Conservation (phyloP, 2,113 vertebrate species). For the Acanthisitta chloris region DNA sequence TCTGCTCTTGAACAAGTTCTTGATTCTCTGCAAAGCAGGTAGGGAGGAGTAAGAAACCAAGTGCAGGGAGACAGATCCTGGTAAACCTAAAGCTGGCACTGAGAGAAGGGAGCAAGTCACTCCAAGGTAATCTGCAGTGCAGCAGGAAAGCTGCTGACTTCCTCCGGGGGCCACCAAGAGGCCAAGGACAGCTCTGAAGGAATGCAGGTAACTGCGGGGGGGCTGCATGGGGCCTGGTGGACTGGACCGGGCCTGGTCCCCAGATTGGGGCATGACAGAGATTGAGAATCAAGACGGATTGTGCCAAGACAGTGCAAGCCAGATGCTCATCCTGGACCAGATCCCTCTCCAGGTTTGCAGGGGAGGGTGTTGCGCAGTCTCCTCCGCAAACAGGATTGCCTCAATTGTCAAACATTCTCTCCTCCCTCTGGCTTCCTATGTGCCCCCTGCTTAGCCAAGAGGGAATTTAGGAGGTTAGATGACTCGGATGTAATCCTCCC, state of each 20-base stretch:
- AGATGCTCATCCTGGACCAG: not conserved
- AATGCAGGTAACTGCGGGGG: not conserved
- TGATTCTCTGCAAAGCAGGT: not conserved
- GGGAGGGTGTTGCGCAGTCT: not conserved
- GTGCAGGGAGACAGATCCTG: not conserved
- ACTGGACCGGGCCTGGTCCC: not conserved
- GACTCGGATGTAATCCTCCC: not conserved
- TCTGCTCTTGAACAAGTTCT: not conserved
- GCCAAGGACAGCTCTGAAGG: constrained; percentile 9
- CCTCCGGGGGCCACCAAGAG: constrained; percentile 8
- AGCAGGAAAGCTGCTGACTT: constrained; percentile 11
- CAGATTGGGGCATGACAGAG: fast-evolving
- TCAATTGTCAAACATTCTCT: not conserved
- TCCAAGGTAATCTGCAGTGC: constrained; percentile 5
- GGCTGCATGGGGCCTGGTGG: fast-evolving
- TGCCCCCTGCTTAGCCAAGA: not conserved
- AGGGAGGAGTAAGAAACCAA: not conserved
- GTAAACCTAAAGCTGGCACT: not conserved
- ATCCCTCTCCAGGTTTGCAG: not conserved
- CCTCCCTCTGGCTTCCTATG: not conserved
- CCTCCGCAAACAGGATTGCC: not conserved
- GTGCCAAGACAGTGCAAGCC: not conserved
- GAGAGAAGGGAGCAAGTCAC: not conserved
- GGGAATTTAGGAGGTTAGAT: not conserved
- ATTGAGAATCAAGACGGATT: fast-evolving